Evolutionary conservation across 2,888 invertebrate species (phyloP).

Genomic region (Lypha dubia): DNA sequence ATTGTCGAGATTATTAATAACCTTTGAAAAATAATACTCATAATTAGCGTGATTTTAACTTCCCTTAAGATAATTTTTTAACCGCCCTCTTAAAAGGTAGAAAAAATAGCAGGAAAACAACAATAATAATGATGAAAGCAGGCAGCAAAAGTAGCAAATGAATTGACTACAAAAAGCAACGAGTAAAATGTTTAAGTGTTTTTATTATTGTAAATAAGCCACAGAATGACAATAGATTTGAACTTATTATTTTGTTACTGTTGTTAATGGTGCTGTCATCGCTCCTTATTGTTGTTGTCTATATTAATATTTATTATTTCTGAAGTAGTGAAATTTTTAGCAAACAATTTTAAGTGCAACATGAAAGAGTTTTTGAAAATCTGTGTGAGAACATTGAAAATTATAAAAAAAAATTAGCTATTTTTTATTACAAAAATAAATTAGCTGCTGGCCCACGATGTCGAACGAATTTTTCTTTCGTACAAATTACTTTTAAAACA

Average conservation of each 20-base stretch:
- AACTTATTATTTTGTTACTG: constrained; percentile 58
- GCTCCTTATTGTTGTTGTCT: constrained; percentile 12
- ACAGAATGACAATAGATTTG: constrained; percentile 67
- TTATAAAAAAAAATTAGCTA: background rate
- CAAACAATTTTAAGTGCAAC: constrained; percentile 11
- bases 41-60: background rate
- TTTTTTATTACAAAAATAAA: too few relatives aligned
- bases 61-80: background rate
- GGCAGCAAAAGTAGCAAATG: constrained; percentile 48
- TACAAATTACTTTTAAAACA: too few relatives aligned
- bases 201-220: constrained; percentile 53
- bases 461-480: too few relatives aligned
- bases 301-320: constrained; percentile 25
- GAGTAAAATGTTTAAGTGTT: constrained; percentile 60
- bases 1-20: too few relatives aligned
- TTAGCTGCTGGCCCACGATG: too few relatives aligned
- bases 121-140: constrained; percentile 31
- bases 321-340: constrained; percentile 19
- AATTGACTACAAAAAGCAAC: constrained; percentile 51
- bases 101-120: constrained; percentile 20
- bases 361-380: constrained; percentile 20
- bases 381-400: constrained; percentile 1
- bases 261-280: constrained; percentile 23
- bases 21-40: too few relatives aligned
- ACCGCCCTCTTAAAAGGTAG: background rate